Evolutionary conservation across 1,140 invertebrate species (phyloP).

Genomic region (Chionoecetes opilio): DNA sequence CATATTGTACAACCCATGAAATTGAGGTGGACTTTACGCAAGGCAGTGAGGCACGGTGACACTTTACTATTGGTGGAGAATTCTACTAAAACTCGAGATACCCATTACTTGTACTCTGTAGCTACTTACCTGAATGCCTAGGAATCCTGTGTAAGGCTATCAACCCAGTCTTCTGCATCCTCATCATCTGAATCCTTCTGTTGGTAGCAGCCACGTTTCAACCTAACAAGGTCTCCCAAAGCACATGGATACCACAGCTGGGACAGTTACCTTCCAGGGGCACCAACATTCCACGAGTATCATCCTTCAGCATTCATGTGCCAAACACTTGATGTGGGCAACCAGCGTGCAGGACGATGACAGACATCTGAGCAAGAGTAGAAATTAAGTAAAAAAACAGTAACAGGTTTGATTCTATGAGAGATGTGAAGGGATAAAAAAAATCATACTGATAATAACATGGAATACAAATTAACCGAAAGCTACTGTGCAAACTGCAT

Average conservation of each 20-base stretch:
- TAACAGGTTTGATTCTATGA: too few relatives aligned
- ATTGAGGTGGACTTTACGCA: too few relatives aligned
- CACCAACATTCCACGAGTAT: constrained; percentile 83
- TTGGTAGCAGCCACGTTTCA: constrained; percentile 89
- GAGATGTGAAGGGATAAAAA: too few relatives aligned
- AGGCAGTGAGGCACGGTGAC: too few relatives aligned
- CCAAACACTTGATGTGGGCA: constrained; percentile 91
- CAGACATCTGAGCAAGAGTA: constrained; percentile 85
- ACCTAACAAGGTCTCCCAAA: constrained; percentile 93
- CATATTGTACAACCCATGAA: too few relatives aligned
- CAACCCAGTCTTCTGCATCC: constrained; percentile 71
- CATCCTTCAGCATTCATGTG: constrained; percentile 87
- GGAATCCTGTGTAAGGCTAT: constrained; percentile 45
- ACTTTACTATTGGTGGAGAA: too few relatives aligned
- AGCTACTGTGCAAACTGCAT: too few relatives aligned
- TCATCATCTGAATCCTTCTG: constrained; percentile 67
- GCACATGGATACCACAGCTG: constrained; percentile 87
- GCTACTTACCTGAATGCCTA: not conserved
- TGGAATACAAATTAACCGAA: too few relatives aligned
- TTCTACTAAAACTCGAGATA: too few relatives aligned
- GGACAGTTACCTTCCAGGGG: constrained; percentile 93
- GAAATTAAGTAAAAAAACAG: too few relatives aligned
- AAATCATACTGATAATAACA: too few relatives aligned
- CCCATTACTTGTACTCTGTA: too few relatives aligned
- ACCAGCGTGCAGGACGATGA: constrained; percentile 87